Evolutionary conservation across 1,140 invertebrate genomes (phyloP), one percentile per base, ranked within the genome.

Genomic region (Pinna nobilis): DNA sequence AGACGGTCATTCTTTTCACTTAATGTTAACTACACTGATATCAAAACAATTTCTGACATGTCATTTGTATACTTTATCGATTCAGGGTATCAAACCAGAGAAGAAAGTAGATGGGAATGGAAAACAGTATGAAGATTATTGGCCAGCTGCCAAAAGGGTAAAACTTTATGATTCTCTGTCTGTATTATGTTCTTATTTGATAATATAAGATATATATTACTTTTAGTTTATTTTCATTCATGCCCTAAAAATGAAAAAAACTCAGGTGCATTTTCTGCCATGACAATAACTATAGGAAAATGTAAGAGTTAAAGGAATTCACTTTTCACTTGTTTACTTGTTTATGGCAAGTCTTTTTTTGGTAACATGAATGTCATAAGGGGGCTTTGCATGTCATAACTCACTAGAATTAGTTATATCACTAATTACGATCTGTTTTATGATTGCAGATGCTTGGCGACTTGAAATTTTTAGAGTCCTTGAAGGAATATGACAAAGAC

Each of bases 391-490:
- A n/a, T n/a, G n/a, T n/a, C n/a, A n/a, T n/a, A n/a, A n/a, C n/a
- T n/a, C n/a, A n/a, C n/a, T n/a, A n/a, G n/a, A n/a, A n/a, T n/a
- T n/a, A n/a, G n/a, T n/a, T n/a, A n/a, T n/a, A n/a, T n/a, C n/a
- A 7, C 20, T 15, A 3, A 47, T 6, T 47, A 3, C 20, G 44
- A 25, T 28, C 50, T 50, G 49, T 28, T 32, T 23, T 32, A 59
- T 25, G 9, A 37, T 63, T 94, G 75, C 95, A 96, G 90, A 92
- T 99, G 87, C 90, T 99, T 6, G 87, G 88, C 35, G 90, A 91
- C 69, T 78, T 91, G 79, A 90, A 90, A 63, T 91, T 91, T 59
- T 68, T 89, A 25, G 88, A 90, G n/a, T 86, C 88, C n/a, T 83
- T 91, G 32, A 89, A 88, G 63, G 89, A 86, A 47, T 91, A 89